Conservation (phyloP, 2,113 vertebrate genomes). For the Pseudonaja textilis region DNA sequence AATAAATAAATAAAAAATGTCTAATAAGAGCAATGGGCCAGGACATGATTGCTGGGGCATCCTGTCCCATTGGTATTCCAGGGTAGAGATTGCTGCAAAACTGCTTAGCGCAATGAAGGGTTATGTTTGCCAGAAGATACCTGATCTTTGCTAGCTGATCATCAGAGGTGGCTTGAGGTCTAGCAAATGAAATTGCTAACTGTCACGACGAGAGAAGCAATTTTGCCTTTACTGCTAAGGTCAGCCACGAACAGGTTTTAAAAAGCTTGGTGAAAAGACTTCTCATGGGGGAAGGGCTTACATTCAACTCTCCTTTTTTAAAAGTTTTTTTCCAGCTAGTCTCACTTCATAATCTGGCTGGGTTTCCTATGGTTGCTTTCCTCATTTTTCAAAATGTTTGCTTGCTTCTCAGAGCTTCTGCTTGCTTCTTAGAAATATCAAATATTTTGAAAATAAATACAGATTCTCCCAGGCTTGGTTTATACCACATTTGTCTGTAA, state of each 20-base stretch:
- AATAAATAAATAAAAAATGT: neutral
- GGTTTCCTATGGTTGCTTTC: neutral
- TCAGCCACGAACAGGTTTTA: neutral
- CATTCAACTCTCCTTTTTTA: neutral
- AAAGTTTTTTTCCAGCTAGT: neutral
- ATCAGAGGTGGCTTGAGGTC: neutral
- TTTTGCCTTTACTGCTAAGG: neutral
- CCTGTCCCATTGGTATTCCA: neutral
- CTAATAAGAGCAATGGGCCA: neutral
- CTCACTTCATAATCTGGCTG: neutral
- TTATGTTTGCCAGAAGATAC: neutral
- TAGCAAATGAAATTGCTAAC: neutral
- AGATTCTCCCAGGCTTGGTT: neutral
- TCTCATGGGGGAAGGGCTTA: neutral
- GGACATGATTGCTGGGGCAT: neutral
- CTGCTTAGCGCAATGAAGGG: neutral
- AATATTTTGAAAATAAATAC: neutral
- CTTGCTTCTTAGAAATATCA: neutral
- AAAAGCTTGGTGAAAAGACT: neutral
- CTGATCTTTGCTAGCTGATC: neutral
- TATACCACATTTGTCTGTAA: neutral
- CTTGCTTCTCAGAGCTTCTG: neutral
- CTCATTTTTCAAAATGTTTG: neutral
- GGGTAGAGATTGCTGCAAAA: neutral
- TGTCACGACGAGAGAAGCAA: neutral